These are phyloP conservation scores for Hoplodrina blanda DNA, from an alignment of 2,888 invertebrate genomes.

Conservation along the genomic window DNA sequence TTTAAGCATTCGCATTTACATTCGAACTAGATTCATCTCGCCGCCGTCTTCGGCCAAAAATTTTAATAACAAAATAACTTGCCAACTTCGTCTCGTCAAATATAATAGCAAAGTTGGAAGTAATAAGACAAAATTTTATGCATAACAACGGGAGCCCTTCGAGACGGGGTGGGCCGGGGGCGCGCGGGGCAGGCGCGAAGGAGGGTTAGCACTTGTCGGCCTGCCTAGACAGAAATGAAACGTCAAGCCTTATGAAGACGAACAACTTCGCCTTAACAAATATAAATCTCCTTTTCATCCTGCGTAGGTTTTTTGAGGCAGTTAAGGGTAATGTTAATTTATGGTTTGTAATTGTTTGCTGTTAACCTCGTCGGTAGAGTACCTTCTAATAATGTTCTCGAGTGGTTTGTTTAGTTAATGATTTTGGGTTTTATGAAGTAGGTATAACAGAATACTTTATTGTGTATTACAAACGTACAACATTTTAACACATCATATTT, in stretches of 20 bases:
- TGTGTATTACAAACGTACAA: conserved; percentile 20
- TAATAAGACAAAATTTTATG: conserved; percentile 91
- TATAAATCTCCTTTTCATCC: conserved; percentile 87
- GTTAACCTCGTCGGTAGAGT: conserved; percentile 64
- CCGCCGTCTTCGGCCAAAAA: conserved; percentile 84
- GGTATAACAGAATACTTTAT: conserved; percentile 1
- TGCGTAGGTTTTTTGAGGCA: conserved; percentile 80
- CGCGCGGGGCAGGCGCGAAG: conserved; percentile 68
- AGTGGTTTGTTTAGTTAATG: conserved; percentile 55
- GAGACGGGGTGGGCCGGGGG: conserved; percentile 67
- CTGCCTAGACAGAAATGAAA: conserved; percentile 89
- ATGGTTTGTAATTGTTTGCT: conserved; percentile 76
- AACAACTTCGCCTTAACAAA: conserved; percentile 89
- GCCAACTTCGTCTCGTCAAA: conserved; percentile 88
- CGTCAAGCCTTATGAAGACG: conserved; percentile 89
- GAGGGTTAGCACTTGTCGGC: conserved; percentile 87
- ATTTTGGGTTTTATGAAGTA: conserved; percentile 26
- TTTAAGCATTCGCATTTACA: conserved; percentile 87
- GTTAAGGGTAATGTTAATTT: conserved; percentile 82
- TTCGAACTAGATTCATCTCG: conserved; percentile 85
- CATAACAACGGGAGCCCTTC: conserved; percentile 87
- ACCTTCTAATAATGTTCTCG: conserved; percentile 50
- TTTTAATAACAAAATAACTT: conserved; percentile 91
- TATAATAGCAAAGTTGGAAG: conserved; percentile 90
- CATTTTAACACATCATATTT: conserved; percentile 33